Base-by-base conservation (phyloP, 2,888 invertebrate genomes). In the Nematopogon swammerdamellus region DNA sequence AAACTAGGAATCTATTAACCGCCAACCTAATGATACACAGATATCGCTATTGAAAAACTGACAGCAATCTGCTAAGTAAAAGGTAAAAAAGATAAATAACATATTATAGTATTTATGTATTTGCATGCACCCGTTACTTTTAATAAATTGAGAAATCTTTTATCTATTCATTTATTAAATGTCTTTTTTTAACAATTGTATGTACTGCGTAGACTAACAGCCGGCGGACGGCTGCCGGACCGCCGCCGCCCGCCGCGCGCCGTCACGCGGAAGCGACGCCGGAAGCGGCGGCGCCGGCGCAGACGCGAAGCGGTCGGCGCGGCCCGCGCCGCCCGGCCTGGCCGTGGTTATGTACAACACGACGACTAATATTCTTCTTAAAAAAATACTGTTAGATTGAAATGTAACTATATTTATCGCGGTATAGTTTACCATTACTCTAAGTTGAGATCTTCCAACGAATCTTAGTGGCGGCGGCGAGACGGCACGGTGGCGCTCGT, bases 321-420 rank as follows among this genome's bases (percentile, higher is more conserved):
- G n/a, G n/a, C n/a, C n/a, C n/a, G n/a, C n/a, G 25, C 25, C 5
- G 25, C 8, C 25, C 25, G 25, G 25, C 25, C 25, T 8, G 25
- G 14, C 36, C 36, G 36, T 14, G 11, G 11, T 8, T 36, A 36
- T 67, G 67, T 74, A 76, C 69, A 77, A 77, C 77, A 75, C 73
- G 63, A 75, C 75, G 74, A 73, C 77, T 77, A 77, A 79, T 79
- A 79, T 79, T 44, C 77, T 77, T 77, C 72, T 77, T 79, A 79
- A 76, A 79, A 79, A 79, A 79, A 79, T 79, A 79, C 79, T 77
- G 77, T 79, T 79, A 79, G 77, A 77, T 77, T 76, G 79, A 77
- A 79, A 79, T 69, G 71, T 52, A 74, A 75, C 77, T 77, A 76
- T 72, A 65, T 70, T 77, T 79, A 77, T 70, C 64, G 63, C 19